Conservation (phyloP, 2,888 invertebrate species). For the Drosophila silvestris region DNA sequence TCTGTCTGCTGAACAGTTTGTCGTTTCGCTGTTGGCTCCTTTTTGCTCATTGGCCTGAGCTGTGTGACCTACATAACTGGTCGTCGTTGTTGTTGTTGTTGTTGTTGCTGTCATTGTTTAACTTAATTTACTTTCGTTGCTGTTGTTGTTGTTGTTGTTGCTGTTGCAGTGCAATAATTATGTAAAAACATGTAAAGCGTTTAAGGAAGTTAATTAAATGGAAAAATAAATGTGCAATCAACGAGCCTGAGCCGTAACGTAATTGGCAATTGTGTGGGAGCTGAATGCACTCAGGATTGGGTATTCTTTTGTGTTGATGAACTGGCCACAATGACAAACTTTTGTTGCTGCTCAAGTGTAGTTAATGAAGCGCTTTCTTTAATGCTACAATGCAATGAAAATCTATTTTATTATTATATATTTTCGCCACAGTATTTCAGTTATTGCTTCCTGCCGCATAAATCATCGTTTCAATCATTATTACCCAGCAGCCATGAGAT, state of each 20-base stretch:
- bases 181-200: constrained; percentile 72
- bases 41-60: constrained; percentile 58
- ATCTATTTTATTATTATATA: constrained; percentile 9
- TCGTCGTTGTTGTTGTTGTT: constrained; percentile 31
- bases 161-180: constrained; percentile 63
- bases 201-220: constrained; percentile 80
- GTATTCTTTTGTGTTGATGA: constrained; percentile 46
- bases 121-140: constrained; percentile 53
- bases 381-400: not conserved
- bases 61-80: constrained; percentile 72
- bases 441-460: constrained; percentile 21
- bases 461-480: not conserved
- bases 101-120: constrained; percentile 52
- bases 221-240: constrained; percentile 70
- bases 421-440: constrained; percentile 18
- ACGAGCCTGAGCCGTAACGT: constrained; percentile 61
- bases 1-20: constrained; percentile 35
- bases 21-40: constrained; percentile 40
- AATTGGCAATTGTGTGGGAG: constrained; percentile 66
- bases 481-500: not conserved
- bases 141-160: constrained; percentile 17
- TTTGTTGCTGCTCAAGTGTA: constrained; percentile 39
- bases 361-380: constrained; percentile 45
- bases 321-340: constrained; percentile 15
- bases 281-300: constrained; percentile 26